These are phyloP conservation scores for Nylanderia fulva DNA, from an alignment of 1,140 invertebrate species.

Conservation along the genomic window DNA sequence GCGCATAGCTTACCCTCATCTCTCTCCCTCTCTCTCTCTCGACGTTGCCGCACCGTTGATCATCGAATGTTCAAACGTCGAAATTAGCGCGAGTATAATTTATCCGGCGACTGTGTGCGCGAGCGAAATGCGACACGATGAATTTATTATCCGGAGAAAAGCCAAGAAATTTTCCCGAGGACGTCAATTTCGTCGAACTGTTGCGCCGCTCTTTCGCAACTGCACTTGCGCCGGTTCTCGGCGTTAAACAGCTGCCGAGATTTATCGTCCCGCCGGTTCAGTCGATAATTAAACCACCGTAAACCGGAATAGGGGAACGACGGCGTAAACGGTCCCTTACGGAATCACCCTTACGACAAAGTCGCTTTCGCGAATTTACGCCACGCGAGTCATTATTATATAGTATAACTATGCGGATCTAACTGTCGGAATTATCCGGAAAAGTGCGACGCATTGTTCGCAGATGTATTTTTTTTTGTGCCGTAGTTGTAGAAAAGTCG, in stretches of 20 bases:
- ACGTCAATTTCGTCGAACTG: constrained; percentile 56
- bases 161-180: background rate
- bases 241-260: constrained; percentile 73
- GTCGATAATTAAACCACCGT: constrained; percentile 84
- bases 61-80: constrained; percentile 33
- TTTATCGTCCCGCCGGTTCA: constrained; percentile 79
- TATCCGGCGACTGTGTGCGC: constrained; percentile 20
- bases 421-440: constrained; percentile 74
- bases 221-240: constrained; percentile 65
- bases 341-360: constrained; percentile 46
- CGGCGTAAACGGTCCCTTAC: constrained; percentile 69
- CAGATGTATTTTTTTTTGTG: constrained; percentile 45
- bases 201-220: constrained; percentile 67
- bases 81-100: constrained; percentile 47
- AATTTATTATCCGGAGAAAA: constrained; percentile 32
- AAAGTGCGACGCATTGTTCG: constrained; percentile 66
- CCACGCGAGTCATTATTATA: constrained; percentile 80
- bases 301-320: constrained; percentile 65
- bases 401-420: constrained; percentile 54
- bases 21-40: background rate
- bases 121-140: constrained; percentile 34
- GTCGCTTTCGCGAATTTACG: constrained; percentile 76
- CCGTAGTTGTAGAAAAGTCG: constrained; percentile 7
- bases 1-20: background rate
- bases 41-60: background rate